phyloP scores from a whole-genome alignment of 2,888 invertebrate genomes.

The Euspilapteryx auroguttella region DNA sequence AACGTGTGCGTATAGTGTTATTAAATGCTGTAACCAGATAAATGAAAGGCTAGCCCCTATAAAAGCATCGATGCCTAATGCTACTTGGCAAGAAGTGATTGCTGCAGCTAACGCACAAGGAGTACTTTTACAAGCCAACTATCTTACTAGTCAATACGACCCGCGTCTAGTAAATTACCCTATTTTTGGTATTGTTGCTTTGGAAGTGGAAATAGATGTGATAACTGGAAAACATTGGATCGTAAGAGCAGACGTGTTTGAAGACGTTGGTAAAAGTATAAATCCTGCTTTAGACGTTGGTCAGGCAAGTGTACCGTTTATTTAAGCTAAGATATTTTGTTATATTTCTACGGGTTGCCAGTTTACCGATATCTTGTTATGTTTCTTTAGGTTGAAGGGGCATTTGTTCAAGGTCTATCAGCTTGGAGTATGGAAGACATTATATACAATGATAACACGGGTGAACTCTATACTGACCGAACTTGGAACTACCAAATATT shows the following conservation, averaged over 20 bases:
- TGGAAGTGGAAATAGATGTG: constrained; percentile 21
- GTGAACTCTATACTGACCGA: constrained; percentile 54
- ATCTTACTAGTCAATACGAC: constrained; percentile 17
- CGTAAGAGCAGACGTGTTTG: constrained; percentile 19
- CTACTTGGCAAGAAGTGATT: constrained; percentile 18
- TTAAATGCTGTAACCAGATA: constrained; percentile 18
- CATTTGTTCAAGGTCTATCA: constrained; percentile 61
- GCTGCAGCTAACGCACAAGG: constrained; percentile 17
- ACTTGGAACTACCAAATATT: constrained; percentile 67
- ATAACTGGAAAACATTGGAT: constrained; percentile 21
- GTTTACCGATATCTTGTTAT: too few species aligned
- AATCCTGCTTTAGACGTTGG: constrained; percentile 7
- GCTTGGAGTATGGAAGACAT: constrained; percentile 63
- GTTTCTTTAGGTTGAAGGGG: constrained; percentile 59
- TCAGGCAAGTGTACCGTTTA: constrained; percentile 4
- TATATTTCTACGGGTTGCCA: too few species aligned
- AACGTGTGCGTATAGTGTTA: constrained; percentile 17
- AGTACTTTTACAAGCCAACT: constrained; percentile 20
- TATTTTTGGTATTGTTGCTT: constrained; percentile 17
- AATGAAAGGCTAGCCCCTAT: constrained; percentile 16
- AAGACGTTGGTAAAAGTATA: constrained; percentile 8
- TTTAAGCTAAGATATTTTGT: too few species aligned
- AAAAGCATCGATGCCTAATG: constrained; percentile 16
- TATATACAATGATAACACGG: constrained; percentile 48
- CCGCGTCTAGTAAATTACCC: constrained; percentile 17